phyloP scores from a whole-genome alignment of 2,113 vertebrate species.

The Thalassarche chlororhynchos region DNA sequence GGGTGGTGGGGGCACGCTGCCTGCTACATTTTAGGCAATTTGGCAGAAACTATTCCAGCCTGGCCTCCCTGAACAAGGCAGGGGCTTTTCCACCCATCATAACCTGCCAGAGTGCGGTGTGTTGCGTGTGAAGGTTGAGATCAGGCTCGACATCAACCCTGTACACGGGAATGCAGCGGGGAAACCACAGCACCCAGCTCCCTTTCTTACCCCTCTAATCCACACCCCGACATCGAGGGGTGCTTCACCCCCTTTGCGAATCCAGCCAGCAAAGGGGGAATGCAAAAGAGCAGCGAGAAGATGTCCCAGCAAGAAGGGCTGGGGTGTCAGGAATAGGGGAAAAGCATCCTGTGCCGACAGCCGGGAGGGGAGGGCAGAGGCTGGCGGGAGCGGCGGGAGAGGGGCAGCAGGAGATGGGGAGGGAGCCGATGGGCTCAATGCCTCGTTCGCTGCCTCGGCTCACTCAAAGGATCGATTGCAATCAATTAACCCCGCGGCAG shows the following conservation, averaged over 20 bases:
- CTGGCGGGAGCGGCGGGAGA: background rate
- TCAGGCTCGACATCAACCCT: rapidly evolving
- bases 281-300: background rate
- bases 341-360: background rate
- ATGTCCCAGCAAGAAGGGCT: background rate
- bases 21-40: background rate
- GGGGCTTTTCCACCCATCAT: background rate
- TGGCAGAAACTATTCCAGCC: background rate
- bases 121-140: background rate
- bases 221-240: rapidly evolving
- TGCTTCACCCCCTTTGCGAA: background rate
- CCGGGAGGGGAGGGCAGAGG: background rate
- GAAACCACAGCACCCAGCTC: background rate
- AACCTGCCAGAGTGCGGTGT: rapidly evolving
- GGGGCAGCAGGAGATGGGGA: background rate
- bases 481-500: background rate
- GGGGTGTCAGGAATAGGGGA: background rate
- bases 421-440: background rate
- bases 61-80: background rate
- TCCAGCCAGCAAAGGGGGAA: background rate
- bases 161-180: rapidly evolving
- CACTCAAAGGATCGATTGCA: background rate
- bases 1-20: background rate
- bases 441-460: background rate
- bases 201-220: background rate